Evolutionary conservation across 2,113 vertebrate genomes (phyloP), one percentile per base, ranked within the genome.

Genomic region (Aegotheles bennettii): DNA sequence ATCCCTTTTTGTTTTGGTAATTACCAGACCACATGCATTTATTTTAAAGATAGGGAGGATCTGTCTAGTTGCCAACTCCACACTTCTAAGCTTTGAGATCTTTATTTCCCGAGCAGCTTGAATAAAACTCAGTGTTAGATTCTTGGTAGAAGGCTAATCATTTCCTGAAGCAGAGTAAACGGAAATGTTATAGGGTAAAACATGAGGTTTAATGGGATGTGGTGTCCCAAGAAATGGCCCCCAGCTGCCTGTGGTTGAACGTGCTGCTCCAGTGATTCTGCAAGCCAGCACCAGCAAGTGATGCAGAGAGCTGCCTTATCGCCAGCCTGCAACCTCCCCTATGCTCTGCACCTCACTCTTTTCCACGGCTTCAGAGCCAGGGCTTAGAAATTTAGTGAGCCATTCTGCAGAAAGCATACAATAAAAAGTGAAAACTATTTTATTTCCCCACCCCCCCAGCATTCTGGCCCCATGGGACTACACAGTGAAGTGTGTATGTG

Each of bases 401-500:
- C 61, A 18, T 35, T 70, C 45, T 51, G 50, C 26, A 83, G 36
- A 36, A 60, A 10, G 26, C 25, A 60, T 2, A 5, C 35, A 51
- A 43, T 4, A 69, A 64, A 42, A 88, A 54, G 28, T 15, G 21
- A 88, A 74, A 90, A 35, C 4, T 38, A 8, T 56, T 76, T 80
- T 36, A 60, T 42, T 8, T 6, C 9, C 13, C 7, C 8, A 2
- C 6, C 16, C 3, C 8, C 12, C 18, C 16, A 43, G 6, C 47
- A 33, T n/a, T 60, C 47, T 40, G 31, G 36, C 26, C 38, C 35
- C 1, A 1, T 1, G 4, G 24, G 28, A 59, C 40, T 47, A 50
- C 0, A 4, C 25, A 78, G 42, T 11, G 11, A 42, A 93, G 29
- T 0, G 3, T 1, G 0, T 40, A 31, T 9, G 17, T 20, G 35